These are phyloP conservation scores for Drosophila oshimai DNA, from an alignment of 1,140 invertebrate genomes.

Conservation along the genomic window DNA sequence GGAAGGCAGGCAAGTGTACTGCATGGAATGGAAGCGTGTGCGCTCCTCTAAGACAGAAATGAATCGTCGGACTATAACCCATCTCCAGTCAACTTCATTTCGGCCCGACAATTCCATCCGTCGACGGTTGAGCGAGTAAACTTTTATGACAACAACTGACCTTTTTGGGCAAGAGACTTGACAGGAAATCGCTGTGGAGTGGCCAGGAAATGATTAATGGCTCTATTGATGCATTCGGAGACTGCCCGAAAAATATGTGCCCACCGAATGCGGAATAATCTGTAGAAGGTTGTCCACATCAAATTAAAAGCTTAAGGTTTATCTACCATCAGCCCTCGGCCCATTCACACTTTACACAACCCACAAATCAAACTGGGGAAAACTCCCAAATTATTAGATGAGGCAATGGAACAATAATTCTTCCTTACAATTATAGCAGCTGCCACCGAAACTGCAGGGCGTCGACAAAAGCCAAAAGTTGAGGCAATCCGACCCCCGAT, in stretches of 20 bases:
- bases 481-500: slow-evolving; percentile 47
- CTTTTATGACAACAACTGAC: slow-evolving; percentile 60
- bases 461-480: slow-evolving; percentile 65
- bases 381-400: slow-evolving; percentile 57
- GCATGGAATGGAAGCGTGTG: slow-evolving; percentile 44
- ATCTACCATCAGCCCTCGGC: slow-evolving; percentile 18
- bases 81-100: slow-evolving; percentile 21
- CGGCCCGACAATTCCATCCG: slow-evolving; percentile 19
- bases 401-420: slow-evolving; percentile 58
- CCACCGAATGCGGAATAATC: slow-evolving; percentile 16
- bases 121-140: slow-evolving; percentile 30
- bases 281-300: slow-evolving; percentile 15
- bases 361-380: slow-evolving; percentile 50
- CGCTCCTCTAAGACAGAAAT: slow-evolving; percentile 7
- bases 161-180: slow-evolving; percentile 32
- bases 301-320: slow-evolving; percentile 3
- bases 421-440: slow-evolving; percentile 45
- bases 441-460: slow-evolving; percentile 53
- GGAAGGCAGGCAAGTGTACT: slow-evolving; percentile 42
- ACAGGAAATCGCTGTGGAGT: slow-evolving; percentile 49
- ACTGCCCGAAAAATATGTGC: slow-evolving; percentile 3
- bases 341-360: slow-evolving; percentile 36
- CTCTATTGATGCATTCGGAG: slow-evolving; percentile 40
- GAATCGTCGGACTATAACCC: slow-evolving; percentile 20
- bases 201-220: slow-evolving; percentile 66